Evolutionary conservation across 2,797 vertebrate species (phyloP).

Genomic region (Characodon lateralis): DNA sequence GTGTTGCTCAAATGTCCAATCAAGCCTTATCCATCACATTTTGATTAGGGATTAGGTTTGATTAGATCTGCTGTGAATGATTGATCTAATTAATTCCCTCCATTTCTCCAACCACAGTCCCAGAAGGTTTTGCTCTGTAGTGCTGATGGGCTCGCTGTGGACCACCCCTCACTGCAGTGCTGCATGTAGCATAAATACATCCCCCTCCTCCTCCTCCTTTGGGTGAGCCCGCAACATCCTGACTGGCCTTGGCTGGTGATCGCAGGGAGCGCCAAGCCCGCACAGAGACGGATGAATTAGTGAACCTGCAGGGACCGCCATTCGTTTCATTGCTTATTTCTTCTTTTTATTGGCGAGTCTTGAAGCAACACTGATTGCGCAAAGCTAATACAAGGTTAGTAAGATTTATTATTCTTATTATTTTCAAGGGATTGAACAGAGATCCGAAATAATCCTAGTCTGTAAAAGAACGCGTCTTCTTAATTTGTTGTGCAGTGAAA

Average conservation of each 20-base stretch:
- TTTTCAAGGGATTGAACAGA: slow-evolving; percentile 20
- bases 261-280: slow-evolving; percentile 62
- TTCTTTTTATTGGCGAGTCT: slow-evolving; percentile 47
- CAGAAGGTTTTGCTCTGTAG: slow-evolving; percentile 4
- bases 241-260: slow-evolving; percentile 71
- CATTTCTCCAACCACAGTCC: background rate
- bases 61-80: background rate
- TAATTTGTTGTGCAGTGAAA: slow-evolving; percentile 12
- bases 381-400: slow-evolving; percentile 81
- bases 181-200: slow-evolving; percentile 86
- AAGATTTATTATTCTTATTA: slow-evolving; percentile 45
- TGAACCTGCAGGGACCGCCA: slow-evolving; percentile 43
- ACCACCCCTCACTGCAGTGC: slow-evolving; percentile 81
- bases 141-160: slow-evolving; percentile 74
- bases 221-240: slow-evolving; percentile 76
- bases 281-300: slow-evolving; percentile 77
- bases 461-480: slow-evolving; percentile 8
- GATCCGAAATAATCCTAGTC: slow-evolving; percentile 5
- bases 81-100: background rate
- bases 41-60: background rate
- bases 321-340: slow-evolving; percentile 37
- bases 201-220: slow-evolving; percentile 58
- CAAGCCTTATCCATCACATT: background rate
- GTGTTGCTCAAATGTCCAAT: background rate
- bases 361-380: slow-evolving; percentile 53